Evolutionary conservation across 2,113 vertebrate genomes (phyloP).

Genomic region (Cervus canadensis): DNA sequence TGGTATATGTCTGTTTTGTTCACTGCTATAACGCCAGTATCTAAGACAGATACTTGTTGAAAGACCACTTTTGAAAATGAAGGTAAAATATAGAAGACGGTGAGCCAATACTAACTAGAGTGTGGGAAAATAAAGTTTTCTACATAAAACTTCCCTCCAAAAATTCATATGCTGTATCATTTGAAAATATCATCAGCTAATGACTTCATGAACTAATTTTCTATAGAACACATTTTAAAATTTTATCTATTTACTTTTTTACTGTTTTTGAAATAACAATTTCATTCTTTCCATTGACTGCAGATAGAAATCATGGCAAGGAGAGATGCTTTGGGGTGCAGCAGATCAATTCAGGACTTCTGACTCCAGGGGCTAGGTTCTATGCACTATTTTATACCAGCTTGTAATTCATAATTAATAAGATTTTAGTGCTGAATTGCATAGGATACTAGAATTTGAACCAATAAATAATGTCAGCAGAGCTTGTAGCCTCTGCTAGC

Average conservation of each 20-base stretch:
- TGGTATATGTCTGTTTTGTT: neutral
- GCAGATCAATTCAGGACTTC: neutral
- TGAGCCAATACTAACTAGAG: conserved; percentile 18
- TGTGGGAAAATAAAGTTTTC: neutral
- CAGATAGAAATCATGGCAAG: neutral
- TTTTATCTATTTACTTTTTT: neutral
- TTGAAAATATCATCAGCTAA: conserved; percentile 27
- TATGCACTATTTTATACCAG: neutral
- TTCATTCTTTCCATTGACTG: neutral
- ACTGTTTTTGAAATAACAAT: neutral
- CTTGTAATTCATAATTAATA: neutral
- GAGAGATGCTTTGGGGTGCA: neutral
- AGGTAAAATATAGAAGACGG: neutral
- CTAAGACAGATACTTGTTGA: neutral
- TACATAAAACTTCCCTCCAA: neutral
- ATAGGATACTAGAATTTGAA: neutral
- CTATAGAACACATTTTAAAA: conserved; percentile 12
- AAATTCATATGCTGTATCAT: neutral
- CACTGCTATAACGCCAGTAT: neutral
- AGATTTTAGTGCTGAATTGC: neutral
- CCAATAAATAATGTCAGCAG: neutral
- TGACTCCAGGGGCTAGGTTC: neutral
- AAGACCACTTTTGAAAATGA: conserved; percentile 24
- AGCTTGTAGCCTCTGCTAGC: neutral
- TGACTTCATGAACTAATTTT: conserved; percentile 38